Percentiles rank a stretch among this genome's conserved stretches.
Conservation (phyloP, 2,113 vertebrate genomes). For the Canis aureus region DNA sequence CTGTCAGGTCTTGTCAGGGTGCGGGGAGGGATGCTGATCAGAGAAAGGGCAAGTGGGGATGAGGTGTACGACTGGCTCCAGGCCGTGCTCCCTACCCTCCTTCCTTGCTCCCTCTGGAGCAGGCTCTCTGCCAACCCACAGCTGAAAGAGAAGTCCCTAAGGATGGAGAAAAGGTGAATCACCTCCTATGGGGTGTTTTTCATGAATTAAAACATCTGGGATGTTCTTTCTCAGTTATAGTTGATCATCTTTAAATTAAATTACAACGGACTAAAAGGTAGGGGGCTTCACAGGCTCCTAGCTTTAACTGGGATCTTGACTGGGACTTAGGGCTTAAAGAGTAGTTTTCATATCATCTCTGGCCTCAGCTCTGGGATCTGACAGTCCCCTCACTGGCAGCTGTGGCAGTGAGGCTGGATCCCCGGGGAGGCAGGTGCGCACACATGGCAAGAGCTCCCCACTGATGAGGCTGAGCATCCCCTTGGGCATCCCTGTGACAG, state of each 20-base stretch:
- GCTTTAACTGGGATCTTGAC: neutral
- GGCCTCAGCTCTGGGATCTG: neutral
- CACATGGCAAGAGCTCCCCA: neutral
- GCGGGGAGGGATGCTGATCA: neutral
- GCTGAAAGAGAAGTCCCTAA: neutral
- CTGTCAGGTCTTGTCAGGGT: neutral
- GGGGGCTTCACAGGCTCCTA: neutral
- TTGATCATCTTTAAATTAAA: constrained; percentile 2
- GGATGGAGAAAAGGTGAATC: neutral
- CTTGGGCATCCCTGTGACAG: neutral
- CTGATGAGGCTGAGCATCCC: neutral
- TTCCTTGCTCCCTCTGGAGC: neutral
- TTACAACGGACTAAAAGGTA: neutral
- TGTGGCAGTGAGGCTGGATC: neutral
- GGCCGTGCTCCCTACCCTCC: neutral
- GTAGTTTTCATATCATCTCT: neutral
- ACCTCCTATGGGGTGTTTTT: neutral
- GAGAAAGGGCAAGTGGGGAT: neutral
- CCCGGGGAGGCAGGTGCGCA: neutral
- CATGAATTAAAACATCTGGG: neutral
- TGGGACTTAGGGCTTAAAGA: neutral
- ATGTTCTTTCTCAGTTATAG: neutral
- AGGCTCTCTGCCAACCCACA: neutral
- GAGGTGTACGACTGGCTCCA: neutral
- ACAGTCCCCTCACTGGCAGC: neutral